Conservation (phyloP, 2,113 vertebrate genomes). For the Progne subis region DNA sequence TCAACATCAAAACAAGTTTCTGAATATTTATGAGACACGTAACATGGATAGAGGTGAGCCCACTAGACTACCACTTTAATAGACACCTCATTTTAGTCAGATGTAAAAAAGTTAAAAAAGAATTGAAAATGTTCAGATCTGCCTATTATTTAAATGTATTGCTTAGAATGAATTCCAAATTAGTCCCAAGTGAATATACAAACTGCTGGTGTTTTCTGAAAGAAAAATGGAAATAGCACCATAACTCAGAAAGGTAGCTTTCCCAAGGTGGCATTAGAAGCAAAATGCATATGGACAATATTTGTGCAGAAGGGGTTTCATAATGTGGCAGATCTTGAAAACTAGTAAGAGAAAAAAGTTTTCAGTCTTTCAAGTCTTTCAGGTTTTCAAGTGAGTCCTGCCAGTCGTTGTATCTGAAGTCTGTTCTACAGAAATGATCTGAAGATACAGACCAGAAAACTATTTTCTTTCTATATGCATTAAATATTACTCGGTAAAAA, state of each 20-base stretch:
- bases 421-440: background rate
- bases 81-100: background rate
- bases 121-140: background rate
- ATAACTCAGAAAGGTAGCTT: background rate
- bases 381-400: background rate
- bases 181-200: background rate
- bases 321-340: background rate
- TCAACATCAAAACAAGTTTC: conserved; percentile 4
- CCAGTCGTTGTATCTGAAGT: background rate
- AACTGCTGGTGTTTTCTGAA: background rate
- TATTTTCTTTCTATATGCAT: background rate
- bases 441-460: background rate
- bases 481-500: background rate
- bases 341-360: background rate
- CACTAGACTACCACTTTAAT: background rate
- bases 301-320: background rate
- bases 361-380: background rate
- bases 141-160: background rate
- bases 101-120: conserved; percentile 6
- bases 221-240: background rate
- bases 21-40: conserved; percentile 1
- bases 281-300: background rate
- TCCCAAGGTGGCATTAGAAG: background rate
- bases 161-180: background rate
- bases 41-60: background rate